Evolutionary conservation across 2,888 invertebrate genomes (phyloP), one percentile per base, ranked within the genome.

Genomic region (Arenicola marina): DNA sequence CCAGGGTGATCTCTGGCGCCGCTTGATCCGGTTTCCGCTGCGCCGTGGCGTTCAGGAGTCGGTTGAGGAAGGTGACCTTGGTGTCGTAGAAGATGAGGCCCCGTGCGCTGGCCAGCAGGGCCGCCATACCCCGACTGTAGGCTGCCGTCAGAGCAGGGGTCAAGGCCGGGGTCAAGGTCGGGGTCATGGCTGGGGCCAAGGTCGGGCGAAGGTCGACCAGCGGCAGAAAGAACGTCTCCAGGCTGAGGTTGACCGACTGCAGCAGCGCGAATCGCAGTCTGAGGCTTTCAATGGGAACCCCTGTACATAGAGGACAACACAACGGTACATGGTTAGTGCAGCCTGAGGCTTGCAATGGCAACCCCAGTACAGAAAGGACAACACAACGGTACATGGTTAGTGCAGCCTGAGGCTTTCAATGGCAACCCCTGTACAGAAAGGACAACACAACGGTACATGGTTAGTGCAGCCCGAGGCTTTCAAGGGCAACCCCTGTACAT

Each of bases 1-100:
- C 82, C 7, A 83, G 70, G 1, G 74, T 76, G 38, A 83, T 78
- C 62, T 83, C 83, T 2, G 82, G 82, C 0, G 81, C 80, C 11
- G 82, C 78, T 63, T 81, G 81, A 63, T 82, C 82, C 18, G 78
- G 74, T 67, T 80, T 80, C 45, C 82, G 65, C 63, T 77, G 73
- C 18, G 78, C 77, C 1, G 81, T 81, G 43, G 78, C 78, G 69
- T 82, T 82, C 29, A 82, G 68, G 33, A 81, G 71, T 33, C 78
- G 65, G 66, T 82, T 80, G 31, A 78, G 63, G n/a, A 81, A 69
- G 45, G 73, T 73, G 31, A 74, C 69, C 68, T 82, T 82, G 24
- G 78, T 76, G 68, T 82, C 79, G 56, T 78, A 80, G 66, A 81
- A 81, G 21, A 81, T 69, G 24, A 80, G 67, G 18, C 72, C 70